phyloP scores from a whole-genome alignment of 2,113 vertebrate species.

The Mustela lutreola region DNA sequence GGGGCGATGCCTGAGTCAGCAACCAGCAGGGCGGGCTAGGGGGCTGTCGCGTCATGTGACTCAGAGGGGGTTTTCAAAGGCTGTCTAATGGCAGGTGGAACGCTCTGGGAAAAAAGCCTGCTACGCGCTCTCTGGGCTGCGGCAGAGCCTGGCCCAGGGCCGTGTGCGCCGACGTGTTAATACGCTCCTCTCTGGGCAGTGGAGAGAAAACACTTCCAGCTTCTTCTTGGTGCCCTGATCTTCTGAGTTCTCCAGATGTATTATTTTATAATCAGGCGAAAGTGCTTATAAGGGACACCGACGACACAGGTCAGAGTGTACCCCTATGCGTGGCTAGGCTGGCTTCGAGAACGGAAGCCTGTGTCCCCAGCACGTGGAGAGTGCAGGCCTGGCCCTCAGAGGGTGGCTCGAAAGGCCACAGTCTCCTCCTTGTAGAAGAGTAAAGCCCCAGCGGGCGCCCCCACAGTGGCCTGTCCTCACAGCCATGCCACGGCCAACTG shows the following conservation, averaged over 20 bases:
- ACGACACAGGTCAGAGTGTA: neutral
- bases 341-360: neutral
- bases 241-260: neutral
- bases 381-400: rapidly evolving
- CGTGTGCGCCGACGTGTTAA: rapidly evolving
- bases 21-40: neutral
- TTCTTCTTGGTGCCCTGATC: neutral
- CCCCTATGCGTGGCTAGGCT: neutral
- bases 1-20: neutral
- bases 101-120: neutral
- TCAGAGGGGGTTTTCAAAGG: rapidly evolving
- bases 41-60: neutral
- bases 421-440: rapidly evolving
- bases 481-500: neutral
- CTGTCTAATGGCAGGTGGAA: neutral
- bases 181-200: neutral
- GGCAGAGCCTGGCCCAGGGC: rapidly evolving
- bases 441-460: rapidly evolving
- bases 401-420: neutral
- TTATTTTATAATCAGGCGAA: neutral
- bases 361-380: rapidly evolving
- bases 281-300: neutral
- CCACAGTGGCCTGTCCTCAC: neutral
- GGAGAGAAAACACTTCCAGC: neutral
- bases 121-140: rapidly evolving